Evolutionary conservation across 2,113 vertebrate species (phyloP).

Genomic region (Dasyurus viverrinus): DNA sequence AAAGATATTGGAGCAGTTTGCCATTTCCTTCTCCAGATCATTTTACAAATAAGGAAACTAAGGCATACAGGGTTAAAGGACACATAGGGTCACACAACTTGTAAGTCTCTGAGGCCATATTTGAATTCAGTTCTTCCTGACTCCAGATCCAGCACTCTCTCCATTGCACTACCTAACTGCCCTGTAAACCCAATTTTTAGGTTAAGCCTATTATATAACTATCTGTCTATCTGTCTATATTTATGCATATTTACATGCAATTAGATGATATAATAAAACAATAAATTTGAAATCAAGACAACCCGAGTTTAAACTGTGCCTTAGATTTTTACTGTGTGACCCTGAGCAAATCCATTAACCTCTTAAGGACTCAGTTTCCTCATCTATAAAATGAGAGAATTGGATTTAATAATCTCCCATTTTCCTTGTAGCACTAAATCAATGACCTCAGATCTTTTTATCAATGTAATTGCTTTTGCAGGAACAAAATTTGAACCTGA

Average conservation of each 20-base stretch:
- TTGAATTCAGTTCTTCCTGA: not conserved
- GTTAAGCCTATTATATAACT: not conserved
- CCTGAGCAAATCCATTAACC: not conserved
- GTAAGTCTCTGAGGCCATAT: not conserved
- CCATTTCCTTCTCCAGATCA: not conserved
- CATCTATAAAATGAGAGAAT: not conserved
- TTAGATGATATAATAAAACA: not conserved
- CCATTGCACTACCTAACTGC: not conserved
- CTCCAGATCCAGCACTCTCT: not conserved
- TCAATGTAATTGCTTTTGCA: not conserved
- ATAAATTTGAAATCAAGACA: not conserved
- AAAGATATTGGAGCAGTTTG: not conserved
- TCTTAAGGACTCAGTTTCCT: not conserved
- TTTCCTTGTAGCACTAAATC: not conserved
- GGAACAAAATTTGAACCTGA: not conserved
- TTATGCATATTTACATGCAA: not conserved
- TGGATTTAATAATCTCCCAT: not conserved
- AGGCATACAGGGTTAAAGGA: not conserved
- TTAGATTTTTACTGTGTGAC: not conserved
- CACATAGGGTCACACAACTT: not conserved
- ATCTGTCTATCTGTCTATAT: not conserved
- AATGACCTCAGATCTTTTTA: not conserved
- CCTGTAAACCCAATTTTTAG: not conserved
- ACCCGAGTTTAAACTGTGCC: not conserved
- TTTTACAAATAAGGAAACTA: not conserved